Conservation (phyloP, 2,888 invertebrate genomes). For the Drosophila cyrtoloma region DNA sequence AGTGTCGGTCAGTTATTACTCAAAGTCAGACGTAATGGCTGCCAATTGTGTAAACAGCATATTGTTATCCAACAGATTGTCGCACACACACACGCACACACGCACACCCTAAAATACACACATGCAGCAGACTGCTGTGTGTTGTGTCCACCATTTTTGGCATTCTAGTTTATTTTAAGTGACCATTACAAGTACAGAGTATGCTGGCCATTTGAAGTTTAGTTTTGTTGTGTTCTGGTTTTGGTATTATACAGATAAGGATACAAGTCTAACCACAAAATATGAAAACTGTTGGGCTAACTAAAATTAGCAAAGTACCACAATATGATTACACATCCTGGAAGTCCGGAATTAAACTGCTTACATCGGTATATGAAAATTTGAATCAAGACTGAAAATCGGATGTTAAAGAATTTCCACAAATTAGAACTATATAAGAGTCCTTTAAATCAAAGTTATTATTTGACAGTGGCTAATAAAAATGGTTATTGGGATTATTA, state of each 20-base stretch:
- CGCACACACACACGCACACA: constrained; percentile 28
- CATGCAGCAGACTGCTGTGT: neutral
- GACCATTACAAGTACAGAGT: constrained; percentile 25
- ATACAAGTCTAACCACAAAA: constrained; percentile 39
- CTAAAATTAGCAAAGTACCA: neutral
- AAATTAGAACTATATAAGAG: neutral
- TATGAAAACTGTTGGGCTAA: neutral
- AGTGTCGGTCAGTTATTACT: constrained; percentile 66
- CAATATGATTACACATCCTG: neutral
- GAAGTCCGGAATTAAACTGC: neutral
- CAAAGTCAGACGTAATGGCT: constrained; percentile 70
- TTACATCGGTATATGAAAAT: neutral
- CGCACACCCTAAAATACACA: constrained; percentile 13
- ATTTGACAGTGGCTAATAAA: neutral
- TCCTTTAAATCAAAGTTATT: neutral
- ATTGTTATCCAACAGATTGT: constrained; percentile 55
- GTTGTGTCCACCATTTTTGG: constrained; percentile 37
- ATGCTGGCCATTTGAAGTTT: neutral
- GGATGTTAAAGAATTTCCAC: too few relatives aligned
- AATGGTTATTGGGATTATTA: neutral
- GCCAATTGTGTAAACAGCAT: constrained; percentile 64
- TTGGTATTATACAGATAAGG: neutral
- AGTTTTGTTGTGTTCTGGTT: neutral
- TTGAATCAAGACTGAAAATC: neutral
- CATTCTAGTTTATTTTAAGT: constrained; percentile 52